Base-by-base conservation (phyloP, 2,797 vertebrate genomes). In the Amphiprion clarkii region DNA sequence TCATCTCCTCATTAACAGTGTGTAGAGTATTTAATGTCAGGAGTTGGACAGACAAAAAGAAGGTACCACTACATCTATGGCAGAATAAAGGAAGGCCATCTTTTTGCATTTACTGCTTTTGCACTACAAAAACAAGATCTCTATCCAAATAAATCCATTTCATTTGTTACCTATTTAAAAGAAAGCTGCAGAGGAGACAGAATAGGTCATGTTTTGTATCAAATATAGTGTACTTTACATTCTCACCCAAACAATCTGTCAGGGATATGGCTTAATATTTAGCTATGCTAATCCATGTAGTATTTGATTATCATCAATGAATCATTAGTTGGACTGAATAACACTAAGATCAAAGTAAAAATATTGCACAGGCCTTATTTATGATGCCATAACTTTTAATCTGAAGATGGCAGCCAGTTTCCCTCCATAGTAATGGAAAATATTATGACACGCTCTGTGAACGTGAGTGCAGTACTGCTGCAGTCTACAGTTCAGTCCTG, bases 301-400 rank as follows among this genome's bases (percentile, higher is more conserved):
- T 73, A 29, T 64, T 42, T 69, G 23, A 63, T 58, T 58, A 46
- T 68, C 27, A 75, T 82, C 31, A 68, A 53, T 19, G 69, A 71
- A 67, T 76, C 54, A 82, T 84, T 81, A 78, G 60, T 58, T 67
- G 64, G 46, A 72, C 25, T 72, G 25, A 84, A 42, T 59, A 63
- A 76, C 53, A 61, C 31, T n/a, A 6, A 75, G 44, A 71, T 71
- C 48, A 42, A 12, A 51, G 61, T 55, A 46, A 56, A 77, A 70
- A 71, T 59, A 60, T 42, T 59, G 12, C 60, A 52, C 29, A 31
- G 25, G 53, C 51, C 48, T 74, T 73, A 63, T 84, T 86, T 81
- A 71, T 49, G 55, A 73, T 48, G 63, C 59, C 44, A 67, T 79
- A 69, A 79, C 58, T 74, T 87, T 76, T 63, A 64, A 79, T 83